These are phyloP conservation scores for Palythoa grandis DNA, from an alignment of 92 coral and sea anemone genomes.

Conservation along the genomic window DNA sequence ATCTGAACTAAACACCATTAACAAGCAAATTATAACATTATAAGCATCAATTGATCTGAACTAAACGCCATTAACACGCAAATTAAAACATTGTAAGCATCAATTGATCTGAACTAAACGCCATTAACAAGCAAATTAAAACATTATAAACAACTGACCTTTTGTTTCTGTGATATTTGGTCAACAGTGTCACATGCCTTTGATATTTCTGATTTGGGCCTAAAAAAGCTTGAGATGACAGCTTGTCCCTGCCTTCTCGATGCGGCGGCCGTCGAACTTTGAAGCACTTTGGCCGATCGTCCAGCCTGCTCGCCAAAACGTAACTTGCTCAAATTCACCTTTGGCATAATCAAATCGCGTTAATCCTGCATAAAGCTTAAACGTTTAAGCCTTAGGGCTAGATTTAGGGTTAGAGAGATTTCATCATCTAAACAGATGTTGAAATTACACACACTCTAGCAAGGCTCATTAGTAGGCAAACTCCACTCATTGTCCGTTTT, in stretches of 20 bases:
- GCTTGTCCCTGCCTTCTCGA: conserved; percentile 53
- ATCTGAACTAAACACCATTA: background rate
- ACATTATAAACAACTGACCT: conserved; percentile 4
- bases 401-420: no score
- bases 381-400: background rate
- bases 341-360: background rate
- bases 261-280: background rate
- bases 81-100: background rate
- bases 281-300: background rate
- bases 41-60: background rate
- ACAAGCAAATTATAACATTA: background rate
- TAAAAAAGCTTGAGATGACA: conserved; percentile 62
- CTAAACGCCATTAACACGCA: background rate
- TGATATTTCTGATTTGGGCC: conserved; percentile 16
- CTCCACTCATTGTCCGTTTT: background rate
- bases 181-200: background rate
- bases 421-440: background rate
- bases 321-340: conserved; percentile 29
- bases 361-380: background rate
- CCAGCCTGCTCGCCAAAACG: conserved; percentile 8
- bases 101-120: background rate
- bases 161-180: background rate
- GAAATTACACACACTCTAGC: background rate
- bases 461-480: background rate
- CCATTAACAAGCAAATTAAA: background rate